Base-by-base conservation (phyloP, 2,797 vertebrate species). In the Sebastiscus tertius region DNA sequence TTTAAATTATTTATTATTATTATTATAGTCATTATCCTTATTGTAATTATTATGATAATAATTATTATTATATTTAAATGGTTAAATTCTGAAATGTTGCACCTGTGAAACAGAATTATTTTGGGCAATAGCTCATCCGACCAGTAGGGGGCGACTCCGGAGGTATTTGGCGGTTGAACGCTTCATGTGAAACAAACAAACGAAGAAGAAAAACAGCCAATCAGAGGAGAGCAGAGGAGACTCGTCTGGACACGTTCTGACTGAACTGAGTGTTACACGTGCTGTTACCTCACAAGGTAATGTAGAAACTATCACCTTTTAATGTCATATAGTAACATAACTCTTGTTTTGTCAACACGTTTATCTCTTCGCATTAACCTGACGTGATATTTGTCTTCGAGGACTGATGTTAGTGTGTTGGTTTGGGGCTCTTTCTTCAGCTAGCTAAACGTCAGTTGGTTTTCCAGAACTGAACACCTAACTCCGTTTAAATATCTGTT, bases 151-250 rank as follows among this genome's bases (percentile, higher is more conserved):
- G 75, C 31, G 76, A 18, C 55, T 14, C 6, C 1, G 3, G 1
- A 1, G 1, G 4, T 1, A 1, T 39, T 2, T 11, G 14, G 2
- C 24, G 2, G 24, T 6, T 1, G 0, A 20, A 10, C 22, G 5
- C 16, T 49, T 69, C 10, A 22, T 3, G 12, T 14, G 1, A 22
- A 29, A 12, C 1, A 36, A 34, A 49, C 4, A 6, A 27, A 49
- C 55, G 82, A 92, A 49, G 84, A 88, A 88, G 86, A 84, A 0
- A 24, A 73, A 0, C 9, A 75, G 46, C 89, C 88, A 90, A 88
- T 92, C 82, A 65, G 49, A 49, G 1, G 1, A 0, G 1, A 0
- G 0, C 52, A 18, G 56, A 7, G 4, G 1, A 52, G 4, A 52
- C 11, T 5, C 31, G 77, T 16, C 64, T 10, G 0, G 90, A 2